These are phyloP conservation scores for Antechinus flavipes DNA, from an alignment of 2,113 vertebrate genomes.

Conservation along the genomic window DNA sequence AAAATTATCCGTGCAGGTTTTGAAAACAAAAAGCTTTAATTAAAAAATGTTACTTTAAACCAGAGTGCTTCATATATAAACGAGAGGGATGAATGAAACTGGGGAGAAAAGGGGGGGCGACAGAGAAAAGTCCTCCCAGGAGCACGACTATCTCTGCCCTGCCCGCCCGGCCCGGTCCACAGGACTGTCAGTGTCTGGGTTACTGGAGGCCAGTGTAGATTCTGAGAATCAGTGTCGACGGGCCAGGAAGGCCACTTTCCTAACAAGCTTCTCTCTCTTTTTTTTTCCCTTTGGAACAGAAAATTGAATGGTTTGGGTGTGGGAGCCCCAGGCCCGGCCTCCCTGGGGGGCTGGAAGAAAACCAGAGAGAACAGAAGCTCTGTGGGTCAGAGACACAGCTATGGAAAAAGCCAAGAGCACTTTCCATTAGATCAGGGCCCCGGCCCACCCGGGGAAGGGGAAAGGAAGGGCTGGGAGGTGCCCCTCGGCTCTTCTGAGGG, in stretches of 20 bases:
- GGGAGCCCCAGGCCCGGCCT: background rate
- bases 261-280: background rate
- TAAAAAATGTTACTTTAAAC: no score
- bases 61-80: no score
- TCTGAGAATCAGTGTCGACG: background rate
- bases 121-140: no score
- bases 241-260: background rate
- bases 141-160: no score
- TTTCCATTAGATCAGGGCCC: constrained; percentile 8
- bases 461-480: background rate
- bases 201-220: background rate
- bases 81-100: no score
- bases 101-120: no score
- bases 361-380: background rate
- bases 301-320: background rate
- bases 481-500: background rate
- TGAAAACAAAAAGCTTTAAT: no score
- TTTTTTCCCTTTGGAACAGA: background rate
- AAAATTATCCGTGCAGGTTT: no score
- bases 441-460: background rate
- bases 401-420: constrained; percentile 51
- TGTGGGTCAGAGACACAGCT: background rate
- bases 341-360: background rate
- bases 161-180: background rate
- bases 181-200: background rate